These are phyloP conservation scores for Trichechus manatus DNA, from an alignment of 2,113 vertebrate genomes.

Conservation along the genomic window DNA sequence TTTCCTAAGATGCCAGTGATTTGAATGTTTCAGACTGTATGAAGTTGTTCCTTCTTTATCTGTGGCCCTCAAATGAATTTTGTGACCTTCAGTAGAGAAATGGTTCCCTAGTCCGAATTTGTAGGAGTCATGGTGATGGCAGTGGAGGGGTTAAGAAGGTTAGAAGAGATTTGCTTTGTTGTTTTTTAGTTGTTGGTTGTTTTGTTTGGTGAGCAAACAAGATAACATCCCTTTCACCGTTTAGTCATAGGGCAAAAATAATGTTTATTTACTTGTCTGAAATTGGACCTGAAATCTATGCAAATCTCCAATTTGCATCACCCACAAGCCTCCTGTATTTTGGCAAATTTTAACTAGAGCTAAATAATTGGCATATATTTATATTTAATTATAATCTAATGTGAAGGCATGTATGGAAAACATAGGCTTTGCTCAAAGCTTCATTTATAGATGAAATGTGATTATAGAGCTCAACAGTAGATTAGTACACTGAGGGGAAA, in stretches of 20 bases:
- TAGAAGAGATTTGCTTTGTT: not conserved
- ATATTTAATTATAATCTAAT: constrained; percentile 57
- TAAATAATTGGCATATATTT: constrained; percentile 54
- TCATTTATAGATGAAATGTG: constrained; percentile 50
- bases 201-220: constrained; percentile 22
- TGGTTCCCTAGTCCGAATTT: constrained; percentile 25
- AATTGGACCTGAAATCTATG: constrained; percentile 31
- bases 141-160: not conserved
- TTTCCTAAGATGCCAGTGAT: constrained; percentile 35
- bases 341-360: constrained; percentile 25
- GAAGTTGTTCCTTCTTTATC: not conserved
- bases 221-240: not conserved
- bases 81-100: not conserved
- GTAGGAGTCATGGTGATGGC: not conserved
- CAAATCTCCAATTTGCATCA: constrained; percentile 22
- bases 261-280: not conserved
- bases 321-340: not conserved
- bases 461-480: not conserved
- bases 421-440: constrained; percentile 9
- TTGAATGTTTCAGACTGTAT: not conserved
- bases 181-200: not conserved
- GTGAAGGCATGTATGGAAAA: constrained; percentile 47
- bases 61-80: constrained; percentile 16
- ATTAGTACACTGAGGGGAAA: not conserved
- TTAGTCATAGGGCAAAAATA: constrained; percentile 54